Base-by-base conservation (phyloP, 2,113 vertebrate species). In the Crotalus helleri region DNA sequence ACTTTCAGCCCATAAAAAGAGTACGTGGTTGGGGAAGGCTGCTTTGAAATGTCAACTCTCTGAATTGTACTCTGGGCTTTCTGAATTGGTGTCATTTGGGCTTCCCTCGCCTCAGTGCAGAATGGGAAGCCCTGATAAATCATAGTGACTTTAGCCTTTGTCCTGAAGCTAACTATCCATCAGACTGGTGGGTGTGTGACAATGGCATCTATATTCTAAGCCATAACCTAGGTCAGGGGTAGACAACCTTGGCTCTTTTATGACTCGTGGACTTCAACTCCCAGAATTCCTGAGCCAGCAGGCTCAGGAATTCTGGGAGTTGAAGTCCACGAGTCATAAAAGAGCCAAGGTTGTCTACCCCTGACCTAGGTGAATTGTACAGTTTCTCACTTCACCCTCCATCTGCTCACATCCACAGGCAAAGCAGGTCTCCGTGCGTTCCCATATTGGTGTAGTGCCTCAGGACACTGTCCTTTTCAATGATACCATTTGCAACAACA, bases 401-500 rank as follows among this genome's bases (percentile, higher is more conserved):
- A 12, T n/a, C 64, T 89, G 3, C 74, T 44, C 15, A 26, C 44
- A 19, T 23, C 85, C 59, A 29, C 69, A 99, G 99, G 99, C 99
- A 86, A 99, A 98, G 94, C 99, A 99, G 92, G 91, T 49, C 0
- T 99, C 99, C 0, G 97, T 99, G 91, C 98, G 99, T 0, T 95
- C 98, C 44, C 98, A 99, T 95, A 99, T 99, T 0, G 99, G 99
- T 5, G 99, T 99, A 21, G 99, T 99, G 59, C 99, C 99, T 3
- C 99, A 99, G 97, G 99, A 99, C 89, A 99, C 99, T 0, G 99
- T 99, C 3, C 98, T 99, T 61, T 99, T 99, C 93, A 99, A 99
- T 0, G 98, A 99, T 97, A 99, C 98, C 94, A 99, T 99, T 2
- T 97, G 97, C 15, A 97, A 99, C 9, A 99, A 99, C 91, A 99